These are phyloP conservation scores for Harpalus rufipes DNA, from an alignment of 2,888 invertebrate species.

Conservation along the genomic window DNA sequence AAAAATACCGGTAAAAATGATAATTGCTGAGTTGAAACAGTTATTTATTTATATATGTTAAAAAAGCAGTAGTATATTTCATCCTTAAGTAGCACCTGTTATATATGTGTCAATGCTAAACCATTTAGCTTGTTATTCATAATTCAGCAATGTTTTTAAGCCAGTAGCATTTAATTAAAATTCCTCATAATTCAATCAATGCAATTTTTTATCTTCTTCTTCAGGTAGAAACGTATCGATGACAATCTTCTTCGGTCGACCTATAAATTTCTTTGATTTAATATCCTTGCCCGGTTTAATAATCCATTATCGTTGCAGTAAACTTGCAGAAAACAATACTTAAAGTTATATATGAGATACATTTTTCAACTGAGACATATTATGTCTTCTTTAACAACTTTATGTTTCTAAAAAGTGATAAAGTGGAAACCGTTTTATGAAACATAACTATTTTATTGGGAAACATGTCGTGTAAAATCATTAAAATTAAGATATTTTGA, in stretches of 20 bases:
- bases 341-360: slow-evolving; percentile 47
- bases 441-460: slow-evolving; percentile 35
- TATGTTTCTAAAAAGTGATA: slow-evolving; percentile 52
- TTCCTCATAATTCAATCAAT: neutral
- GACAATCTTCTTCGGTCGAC: slow-evolving; percentile 8
- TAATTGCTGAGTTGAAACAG: neutral
- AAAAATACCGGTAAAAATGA: too few relatives aligned
- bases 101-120: slow-evolving; percentile 15
- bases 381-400: slow-evolving; percentile 47
- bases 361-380: slow-evolving; percentile 40
- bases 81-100: slow-evolving; percentile 2
- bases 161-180: slow-evolving; percentile 1
- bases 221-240: slow-evolving; percentile 20
- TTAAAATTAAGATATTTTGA: neutral
- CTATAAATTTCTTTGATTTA: slow-evolving; percentile 51
- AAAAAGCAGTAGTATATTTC: too few relatives aligned
- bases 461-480: neutral
- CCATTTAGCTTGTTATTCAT: slow-evolving; percentile 3
- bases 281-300: slow-evolving; percentile 36
- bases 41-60: too few relatives aligned
- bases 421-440: slow-evolving; percentile 44
- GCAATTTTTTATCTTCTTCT: neutral
- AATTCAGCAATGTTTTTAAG: neutral
- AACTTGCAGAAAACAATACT: slow-evolving; percentile 53
- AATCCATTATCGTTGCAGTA: slow-evolving; percentile 50